Evolutionary conservation across 2,888 invertebrate genomes (phyloP), one percentile per base, ranked within the genome.

Genomic region (Amphipoea lucens): DNA sequence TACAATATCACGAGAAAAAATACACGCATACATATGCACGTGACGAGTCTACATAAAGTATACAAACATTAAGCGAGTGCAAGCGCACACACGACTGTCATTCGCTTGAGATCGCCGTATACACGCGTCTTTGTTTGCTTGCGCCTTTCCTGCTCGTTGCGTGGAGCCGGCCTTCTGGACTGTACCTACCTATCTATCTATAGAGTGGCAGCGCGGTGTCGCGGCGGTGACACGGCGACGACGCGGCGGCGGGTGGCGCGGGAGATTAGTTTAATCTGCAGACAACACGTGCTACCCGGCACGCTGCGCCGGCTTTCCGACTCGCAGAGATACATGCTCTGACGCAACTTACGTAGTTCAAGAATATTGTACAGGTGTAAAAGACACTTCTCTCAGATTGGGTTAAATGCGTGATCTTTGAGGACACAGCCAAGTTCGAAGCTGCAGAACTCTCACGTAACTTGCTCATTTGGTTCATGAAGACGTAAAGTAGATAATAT

Each of bases 191-290:
- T 73, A 23, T 36, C 17, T 73, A 23, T 36, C 48, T 48, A 51
- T 29, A 2, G 2, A 17, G 23, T 48, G 51, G 36, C 0, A 23
- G 68, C 60, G 57, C 65, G 51, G 17, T 23, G 76, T n/a, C 42
- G 23, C 45, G 23, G 62, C 60, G 48, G 17, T 20, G 76, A 23
- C 29, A 4, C 23, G 17, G 29, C 14, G 42, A 20, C n/a, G n/a
- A 9, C 1, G 66, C 40, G 23, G 45, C 20, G 67, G 51, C 12
- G 45, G 42, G 12, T 42, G 66, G 23, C 45, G 51, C 66, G 12
- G 36, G 20, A 79, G 83, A 85, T 87, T 87, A 83, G 86, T 83
- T 78, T 76, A 82, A 83, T 85, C 78, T 77, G 82, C 57, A 76
- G 81, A 51, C 77, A 81, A 72, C 87, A 79, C 87, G 86, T 70